These are phyloP conservation scores for Hyposoter didymator DNA, from an alignment of 2,888 invertebrate genomes.

Conservation along the genomic window DNA sequence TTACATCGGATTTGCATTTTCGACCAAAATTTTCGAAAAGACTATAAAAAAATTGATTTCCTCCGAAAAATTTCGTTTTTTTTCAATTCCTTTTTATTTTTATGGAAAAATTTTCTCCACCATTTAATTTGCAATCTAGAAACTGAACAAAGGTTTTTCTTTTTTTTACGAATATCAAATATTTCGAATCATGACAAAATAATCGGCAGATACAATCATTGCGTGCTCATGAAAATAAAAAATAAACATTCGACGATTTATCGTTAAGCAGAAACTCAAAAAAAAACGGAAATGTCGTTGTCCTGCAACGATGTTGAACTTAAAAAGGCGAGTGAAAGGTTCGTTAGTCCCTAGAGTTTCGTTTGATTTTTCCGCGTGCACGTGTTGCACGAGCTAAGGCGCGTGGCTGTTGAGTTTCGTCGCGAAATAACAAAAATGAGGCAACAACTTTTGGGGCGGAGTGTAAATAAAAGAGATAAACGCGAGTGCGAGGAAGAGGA, in stretches of 20 bases:
- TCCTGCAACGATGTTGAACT: not conserved
- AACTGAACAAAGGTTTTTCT: too few relatives aligned
- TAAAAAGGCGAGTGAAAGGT: not conserved
- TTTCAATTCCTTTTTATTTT: not conserved
- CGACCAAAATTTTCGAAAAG: not conserved
- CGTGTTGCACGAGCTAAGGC: constrained; percentile 15
- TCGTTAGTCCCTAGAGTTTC: not conserved
- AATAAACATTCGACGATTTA: not conserved
- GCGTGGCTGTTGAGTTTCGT: not conserved
- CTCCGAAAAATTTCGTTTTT: not conserved
- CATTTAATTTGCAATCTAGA: too few relatives aligned
- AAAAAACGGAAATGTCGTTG: not conserved
- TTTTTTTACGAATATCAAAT: not conserved
- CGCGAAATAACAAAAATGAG: constrained; percentile 21
- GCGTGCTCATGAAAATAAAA: not conserved
- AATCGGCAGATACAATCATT: not conserved
- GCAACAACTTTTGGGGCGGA: constrained; percentile 25
- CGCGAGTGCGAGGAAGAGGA: constrained; percentile 57
- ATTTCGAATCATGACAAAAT: not conserved
- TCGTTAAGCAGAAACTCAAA: not conserved
- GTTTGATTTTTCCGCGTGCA: not conserved
- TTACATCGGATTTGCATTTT: too few relatives aligned
- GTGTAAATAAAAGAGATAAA: constrained; percentile 28
- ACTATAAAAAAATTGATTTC: not conserved
- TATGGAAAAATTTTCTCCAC: too few relatives aligned